Evolutionary conservation across 2,888 invertebrate species (phyloP), one percentile per base, ranked within the genome.

Genomic region (Tetanocera ferruginea): DNA sequence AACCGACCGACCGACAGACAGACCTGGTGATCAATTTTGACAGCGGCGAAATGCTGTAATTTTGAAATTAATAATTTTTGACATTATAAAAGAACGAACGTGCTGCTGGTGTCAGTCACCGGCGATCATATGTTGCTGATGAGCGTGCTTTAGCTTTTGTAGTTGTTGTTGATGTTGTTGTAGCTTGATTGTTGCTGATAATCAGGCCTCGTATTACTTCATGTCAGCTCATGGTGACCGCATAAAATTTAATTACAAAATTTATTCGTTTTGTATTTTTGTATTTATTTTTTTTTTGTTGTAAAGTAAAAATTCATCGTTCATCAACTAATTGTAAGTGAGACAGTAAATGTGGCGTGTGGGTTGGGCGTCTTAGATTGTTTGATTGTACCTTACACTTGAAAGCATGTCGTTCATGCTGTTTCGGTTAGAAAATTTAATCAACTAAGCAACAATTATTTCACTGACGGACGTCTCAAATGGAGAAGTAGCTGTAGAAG

Each of bases 81-180:
- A 77, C 77, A 77, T 77, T 57, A 34, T 17, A 66, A 71, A 71
- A 71, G 62, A 76, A 70, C 60, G 51, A 37, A 23, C 55, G 57
- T 64, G 64, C 23, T 64, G 66, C 19, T 64, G 64, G 19, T 49
- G 49, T 51, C 28, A 19, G 49, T 66, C 34, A 60, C 60, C 19
- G 31, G n/a, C 19, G 23, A 62, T 73, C 52, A 55, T 71, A 85
- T 84, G 85, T 86, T 80, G 84, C 83, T 55, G 55, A 69, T 62
- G 51, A 66, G 23, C 31, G 28, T 62, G 66, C 64, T 64, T 23
- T 28, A 43, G 25, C 23, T 43, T 43, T 71, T 77, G 34, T 76
- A 60, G 76, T 78, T 76, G 76, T 76, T 78, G 80, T 71, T 78
- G 79, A 80, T 80, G 81, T 80, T 84, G 86, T 82, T 49, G 49